Evolutionary conservation across 2,888 invertebrate genomes (phyloP).

Genomic region (Hemithea aestivaria): DNA sequence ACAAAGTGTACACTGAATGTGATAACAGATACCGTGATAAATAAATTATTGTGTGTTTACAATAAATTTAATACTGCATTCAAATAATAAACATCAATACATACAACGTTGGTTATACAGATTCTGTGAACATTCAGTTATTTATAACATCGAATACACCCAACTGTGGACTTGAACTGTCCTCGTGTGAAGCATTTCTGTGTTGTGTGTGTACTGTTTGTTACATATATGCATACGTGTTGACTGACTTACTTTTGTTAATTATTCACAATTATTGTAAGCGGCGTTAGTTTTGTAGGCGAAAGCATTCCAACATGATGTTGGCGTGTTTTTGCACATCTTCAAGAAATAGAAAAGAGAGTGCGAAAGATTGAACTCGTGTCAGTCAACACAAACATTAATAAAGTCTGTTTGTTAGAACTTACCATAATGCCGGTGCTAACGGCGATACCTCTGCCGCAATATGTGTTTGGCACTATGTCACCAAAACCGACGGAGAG

Average conservation of each 20-base stretch:
- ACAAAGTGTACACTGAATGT: constrained; percentile 52
- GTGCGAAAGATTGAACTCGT: constrained; percentile 26
- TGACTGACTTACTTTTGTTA: constrained; percentile 57
- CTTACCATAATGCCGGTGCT: constrained; percentile 99
- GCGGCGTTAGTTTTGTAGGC: constrained; percentile 8
- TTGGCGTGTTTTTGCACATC: constrained; percentile 36
- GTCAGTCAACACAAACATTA: constrained; percentile 70
- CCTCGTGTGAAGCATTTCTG: constrained; percentile 54
- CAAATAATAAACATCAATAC: constrained; percentile 36
- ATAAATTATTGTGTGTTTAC: constrained; percentile 38
- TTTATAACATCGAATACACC: constrained; percentile 52
- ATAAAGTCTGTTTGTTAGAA: constrained; percentile 58
- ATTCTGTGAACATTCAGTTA: constrained; percentile 40
- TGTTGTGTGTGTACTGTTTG: constrained; percentile 60
- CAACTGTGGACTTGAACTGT: constrained; percentile 42
- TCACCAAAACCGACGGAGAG: constrained; percentile 99
- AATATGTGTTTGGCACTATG: constrained; percentile 99
- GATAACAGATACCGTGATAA: constrained; percentile 44
- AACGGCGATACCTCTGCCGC: constrained; percentile 99
- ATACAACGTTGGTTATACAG: constrained; percentile 32
- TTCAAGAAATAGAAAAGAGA: constrained; percentile 9
- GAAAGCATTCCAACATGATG: constrained; percentile 39
- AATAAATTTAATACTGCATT: constrained; percentile 40
- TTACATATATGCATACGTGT: constrained; percentile 55
- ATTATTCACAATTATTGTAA: constrained; percentile 14